Conservation (phyloP, 1,140 invertebrate genomes). For the Cepaea nemoralis region DNA sequence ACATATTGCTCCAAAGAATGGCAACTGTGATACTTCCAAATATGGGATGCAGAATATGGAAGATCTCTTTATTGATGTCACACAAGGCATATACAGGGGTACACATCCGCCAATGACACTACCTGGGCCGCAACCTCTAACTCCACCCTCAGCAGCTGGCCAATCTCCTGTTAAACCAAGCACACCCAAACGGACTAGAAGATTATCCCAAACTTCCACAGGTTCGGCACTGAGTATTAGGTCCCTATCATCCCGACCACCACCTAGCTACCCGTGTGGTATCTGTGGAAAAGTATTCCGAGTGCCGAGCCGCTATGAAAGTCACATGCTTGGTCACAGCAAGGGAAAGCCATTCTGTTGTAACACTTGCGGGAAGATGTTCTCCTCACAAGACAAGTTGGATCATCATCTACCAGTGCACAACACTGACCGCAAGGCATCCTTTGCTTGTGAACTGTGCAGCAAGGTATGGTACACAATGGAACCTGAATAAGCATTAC, state of each 20-base stretch:
- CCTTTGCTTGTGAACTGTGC: slow-evolving; percentile 40
- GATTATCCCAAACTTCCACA: slow-evolving; percentile 9
- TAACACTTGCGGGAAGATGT: slow-evolving; percentile 46
- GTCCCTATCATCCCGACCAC: slow-evolving; percentile 7
- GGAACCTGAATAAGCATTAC: neutral
- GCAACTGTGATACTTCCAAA: slow-evolving; percentile 29
- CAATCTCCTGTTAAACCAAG: neutral
- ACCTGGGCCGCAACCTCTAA: neutral
- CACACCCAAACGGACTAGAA: slow-evolving; percentile 6
- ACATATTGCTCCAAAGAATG: slow-evolving; percentile 39
- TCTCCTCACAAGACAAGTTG: slow-evolving; percentile 43
- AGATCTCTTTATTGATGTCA: slow-evolving; percentile 36
- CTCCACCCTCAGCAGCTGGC: neutral
- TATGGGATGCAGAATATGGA: slow-evolving; percentile 34
- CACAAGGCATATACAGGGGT: slow-evolving; percentile 29
- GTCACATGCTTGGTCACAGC: slow-evolving; percentile 48
- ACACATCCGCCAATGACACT: neutral
- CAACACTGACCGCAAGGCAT: slow-evolving; percentile 33
- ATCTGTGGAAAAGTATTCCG: slow-evolving; percentile 47
- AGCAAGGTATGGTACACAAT: slow-evolving; percentile 40
- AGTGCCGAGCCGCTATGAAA: slow-evolving; percentile 46
- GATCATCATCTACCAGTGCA: slow-evolving; percentile 45
- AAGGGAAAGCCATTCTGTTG: slow-evolving; percentile 49
- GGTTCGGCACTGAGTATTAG: slow-evolving; percentile 5
- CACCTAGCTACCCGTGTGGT: slow-evolving; percentile 41